These are phyloP conservation scores for Hapalemur alaotrensis DNA, from an alignment of 2,797 vertebrate genomes.

Conservation along the genomic window DNA sequence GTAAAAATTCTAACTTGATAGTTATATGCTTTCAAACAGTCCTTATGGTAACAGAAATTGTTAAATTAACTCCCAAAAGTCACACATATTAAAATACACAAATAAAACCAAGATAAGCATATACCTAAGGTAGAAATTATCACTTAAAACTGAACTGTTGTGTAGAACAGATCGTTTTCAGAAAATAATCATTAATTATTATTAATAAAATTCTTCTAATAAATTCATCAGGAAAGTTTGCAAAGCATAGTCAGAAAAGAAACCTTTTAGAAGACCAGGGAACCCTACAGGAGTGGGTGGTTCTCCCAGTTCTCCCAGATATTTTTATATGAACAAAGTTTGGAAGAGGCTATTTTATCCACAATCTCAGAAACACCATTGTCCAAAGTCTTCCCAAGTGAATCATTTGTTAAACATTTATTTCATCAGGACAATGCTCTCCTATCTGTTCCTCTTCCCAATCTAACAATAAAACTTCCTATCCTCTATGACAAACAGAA, in stretches of 20 bases:
- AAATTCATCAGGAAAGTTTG: background rate
- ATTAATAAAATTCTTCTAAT: slow-evolving; percentile 11
- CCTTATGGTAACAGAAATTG: background rate
- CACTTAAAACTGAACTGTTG: slow-evolving; percentile 1
- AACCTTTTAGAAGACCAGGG: background rate
- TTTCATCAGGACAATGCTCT: background rate
- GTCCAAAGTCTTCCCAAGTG: background rate
- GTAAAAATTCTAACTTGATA: slow-evolving; percentile 5
- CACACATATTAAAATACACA: slow-evolving; percentile 44
- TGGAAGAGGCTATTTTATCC: background rate
- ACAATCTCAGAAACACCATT: background rate
- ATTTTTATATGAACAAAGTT: background rate
- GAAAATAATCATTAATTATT: background rate
- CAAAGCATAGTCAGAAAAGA: background rate
- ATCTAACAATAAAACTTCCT: background rate
- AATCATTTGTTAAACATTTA: background rate
- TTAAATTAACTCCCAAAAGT: background rate
- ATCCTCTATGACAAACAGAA: background rate
- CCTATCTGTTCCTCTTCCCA: background rate
- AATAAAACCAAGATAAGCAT: background rate
- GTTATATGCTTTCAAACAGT: slow-evolving; percentile 29
- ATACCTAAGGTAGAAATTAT: background rate
- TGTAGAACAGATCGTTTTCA: background rate
- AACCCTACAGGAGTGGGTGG: background rate
- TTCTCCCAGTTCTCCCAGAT: background rate